Percentiles rank a stretch among this genome's conserved stretches.
phyloP scores from a whole-genome alignment of 2,888 invertebrate genomes.

The Hermaeophaga mercurialis region DNA sequence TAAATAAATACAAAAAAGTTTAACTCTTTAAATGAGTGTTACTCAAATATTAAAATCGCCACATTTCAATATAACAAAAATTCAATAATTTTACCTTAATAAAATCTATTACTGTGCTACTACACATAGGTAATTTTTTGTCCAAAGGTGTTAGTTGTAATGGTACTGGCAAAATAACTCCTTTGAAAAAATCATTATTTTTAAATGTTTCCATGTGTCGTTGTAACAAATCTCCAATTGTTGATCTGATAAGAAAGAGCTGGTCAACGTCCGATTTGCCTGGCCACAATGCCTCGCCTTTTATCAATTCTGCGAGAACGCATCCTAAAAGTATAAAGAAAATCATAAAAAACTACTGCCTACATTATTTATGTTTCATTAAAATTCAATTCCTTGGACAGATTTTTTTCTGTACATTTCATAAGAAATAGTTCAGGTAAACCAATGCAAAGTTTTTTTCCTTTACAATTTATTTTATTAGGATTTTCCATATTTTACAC shows the following conservation, averaged over 20 bases:
- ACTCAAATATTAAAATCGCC: too few species aligned
- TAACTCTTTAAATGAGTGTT: too few species aligned
- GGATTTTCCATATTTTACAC: too few species aligned
- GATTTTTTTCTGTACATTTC: too few species aligned
- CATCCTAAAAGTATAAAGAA: slow-evolving; percentile 65
- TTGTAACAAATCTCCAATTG: slow-evolving; percentile 90
- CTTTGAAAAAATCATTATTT: slow-evolving; percentile 89
- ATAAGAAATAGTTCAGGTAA: too few species aligned
- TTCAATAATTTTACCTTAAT: slow-evolving; percentile 83
- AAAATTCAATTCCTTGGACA: too few species aligned
- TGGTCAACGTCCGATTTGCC: slow-evolving; percentile 99
- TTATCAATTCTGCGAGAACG: slow-evolving; percentile 84
- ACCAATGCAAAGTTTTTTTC: too few species aligned
- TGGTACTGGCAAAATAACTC: slow-evolving; percentile 91
- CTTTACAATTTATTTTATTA: too few species aligned
- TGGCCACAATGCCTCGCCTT: slow-evolving; percentile 95
- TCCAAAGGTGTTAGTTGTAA: slow-evolving; percentile 84
- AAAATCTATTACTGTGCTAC: slow-evolving; percentile 78
- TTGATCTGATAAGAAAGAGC: slow-evolving; percentile 91
- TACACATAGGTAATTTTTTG: slow-evolving; percentile 80
- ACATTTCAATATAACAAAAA: too few species aligned
- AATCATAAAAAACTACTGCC: not conserved
- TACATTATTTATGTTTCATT: too few species aligned
- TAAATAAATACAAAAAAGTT: too few species aligned
- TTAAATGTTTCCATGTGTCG: slow-evolving; percentile 96